These are phyloP conservation scores for Perodicticus potto DNA, from an alignment of 2,797 vertebrate species.

Conservation along the genomic window DNA sequence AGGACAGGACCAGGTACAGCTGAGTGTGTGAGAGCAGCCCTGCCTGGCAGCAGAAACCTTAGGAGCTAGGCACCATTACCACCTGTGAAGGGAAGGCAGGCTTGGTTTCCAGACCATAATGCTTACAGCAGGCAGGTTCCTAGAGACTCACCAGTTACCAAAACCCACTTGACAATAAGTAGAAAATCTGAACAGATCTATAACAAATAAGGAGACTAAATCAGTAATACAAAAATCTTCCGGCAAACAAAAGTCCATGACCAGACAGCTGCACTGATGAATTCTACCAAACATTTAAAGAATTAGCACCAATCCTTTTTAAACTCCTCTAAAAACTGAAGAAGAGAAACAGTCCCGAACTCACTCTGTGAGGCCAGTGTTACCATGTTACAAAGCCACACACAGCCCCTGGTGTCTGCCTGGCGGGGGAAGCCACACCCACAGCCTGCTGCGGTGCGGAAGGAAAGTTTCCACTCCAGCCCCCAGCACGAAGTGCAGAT, in stretches of 20 bases:
- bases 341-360: background rate
- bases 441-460: background rate
- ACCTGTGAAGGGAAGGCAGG: background rate
- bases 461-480: background rate
- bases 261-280: background rate
- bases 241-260: background rate
- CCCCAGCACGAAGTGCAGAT: background rate
- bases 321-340: background rate
- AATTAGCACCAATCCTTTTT: background rate
- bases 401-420: background rate
- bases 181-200: background rate
- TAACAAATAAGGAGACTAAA: background rate
- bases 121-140: background rate
- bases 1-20: background rate
- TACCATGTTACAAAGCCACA: background rate
- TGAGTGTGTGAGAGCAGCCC: background rate
- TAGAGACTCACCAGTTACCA: background rate
- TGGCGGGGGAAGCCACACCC: background rate
- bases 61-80: too few species aligned
- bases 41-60: background rate
- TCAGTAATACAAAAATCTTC: background rate
- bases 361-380: background rate
- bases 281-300: constrained; percentile 14
- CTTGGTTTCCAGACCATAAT: background rate
- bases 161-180: background rate